Evolutionary conservation across 1,140 invertebrate species (phyloP).

Genomic region (Lasioglossum albipes): DNA sequence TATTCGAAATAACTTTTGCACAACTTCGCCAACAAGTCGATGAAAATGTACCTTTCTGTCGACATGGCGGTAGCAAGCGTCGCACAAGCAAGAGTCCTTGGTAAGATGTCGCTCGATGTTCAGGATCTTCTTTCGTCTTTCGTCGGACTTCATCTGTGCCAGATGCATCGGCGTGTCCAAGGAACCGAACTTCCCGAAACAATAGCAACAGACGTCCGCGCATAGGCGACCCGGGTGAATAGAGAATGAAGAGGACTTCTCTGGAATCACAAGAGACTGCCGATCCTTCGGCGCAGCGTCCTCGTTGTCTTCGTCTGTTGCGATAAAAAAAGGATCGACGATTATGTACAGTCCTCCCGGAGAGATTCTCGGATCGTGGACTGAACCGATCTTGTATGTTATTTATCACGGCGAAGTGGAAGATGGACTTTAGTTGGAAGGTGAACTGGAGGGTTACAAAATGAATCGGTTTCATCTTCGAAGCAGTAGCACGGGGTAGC

Average conservation of each 20-base stretch:
- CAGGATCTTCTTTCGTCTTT: slow-evolving; percentile 88
- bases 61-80: slow-evolving; percentile 91
- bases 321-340: slow-evolving; percentile 38
- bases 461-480: neutral
- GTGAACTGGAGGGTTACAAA: neutral
- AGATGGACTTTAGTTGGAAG: neutral
- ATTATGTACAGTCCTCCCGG: neutral
- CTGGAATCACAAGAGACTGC: slow-evolving; percentile 88
- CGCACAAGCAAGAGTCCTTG: slow-evolving; percentile 90
- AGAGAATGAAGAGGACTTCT: slow-evolving; percentile 91
- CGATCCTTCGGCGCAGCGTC: slow-evolving; percentile 77
- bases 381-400: neutral
- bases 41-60: slow-evolving; percentile 84
- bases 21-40: neutral
- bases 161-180: slow-evolving; percentile 92
- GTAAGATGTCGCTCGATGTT: slow-evolving; percentile 88
- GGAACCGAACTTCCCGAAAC: slow-evolving; percentile 90
- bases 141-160: slow-evolving; percentile 89
- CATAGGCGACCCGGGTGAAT: slow-evolving; percentile 90
- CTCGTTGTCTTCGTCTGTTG: slow-evolving; percentile 80
- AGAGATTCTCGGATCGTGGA: neutral
- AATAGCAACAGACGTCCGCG: slow-evolving; percentile 91
- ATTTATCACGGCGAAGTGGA: neutral
- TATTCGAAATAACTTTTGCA: too few species aligned
- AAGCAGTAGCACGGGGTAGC: slow-evolving; percentile 35